Conservation (phyloP, 2,888 invertebrate genomes). For the Cremastinae sp. region DNA sequence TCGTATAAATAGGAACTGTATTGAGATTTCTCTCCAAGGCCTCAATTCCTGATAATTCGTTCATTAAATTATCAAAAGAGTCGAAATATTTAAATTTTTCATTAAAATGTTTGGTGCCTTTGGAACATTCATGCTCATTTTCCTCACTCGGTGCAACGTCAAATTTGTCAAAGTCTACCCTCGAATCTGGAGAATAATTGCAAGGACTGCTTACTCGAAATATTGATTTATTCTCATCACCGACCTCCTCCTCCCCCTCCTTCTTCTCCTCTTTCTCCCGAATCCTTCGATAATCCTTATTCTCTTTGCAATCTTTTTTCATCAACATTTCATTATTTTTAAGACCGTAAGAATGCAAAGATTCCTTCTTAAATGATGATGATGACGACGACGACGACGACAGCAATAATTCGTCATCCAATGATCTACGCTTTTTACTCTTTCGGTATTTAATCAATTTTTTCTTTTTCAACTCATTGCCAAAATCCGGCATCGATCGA, state of each 20-base stretch:
- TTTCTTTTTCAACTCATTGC: conserved; percentile 15
- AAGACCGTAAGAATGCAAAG: too few relatives aligned
- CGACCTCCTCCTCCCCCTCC: too few relatives aligned
- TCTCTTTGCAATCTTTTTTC: background rate
- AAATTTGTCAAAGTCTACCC: conserved; percentile 68
- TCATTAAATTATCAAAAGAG: conserved; percentile 50
- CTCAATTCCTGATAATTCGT: conserved; percentile 43
- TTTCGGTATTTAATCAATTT: conserved; percentile 15
- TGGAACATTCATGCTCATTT: conserved; percentile 35
- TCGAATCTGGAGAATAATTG: conserved; percentile 58
- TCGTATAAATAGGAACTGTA: conserved; percentile 77
- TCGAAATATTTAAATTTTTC: conserved; percentile 18
- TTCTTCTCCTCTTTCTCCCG: too few relatives aligned
- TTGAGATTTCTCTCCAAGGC: conserved; percentile 68
- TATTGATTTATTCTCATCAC: too few relatives aligned
- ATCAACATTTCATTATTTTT: background rate
- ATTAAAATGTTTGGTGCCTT: conserved; percentile 57
- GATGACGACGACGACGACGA: background rate
- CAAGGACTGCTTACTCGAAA: conserved; percentile 50
- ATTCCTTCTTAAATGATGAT: too few relatives aligned
- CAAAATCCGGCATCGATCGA: conserved; percentile 56
- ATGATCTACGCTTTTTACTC: conserved; percentile 43
- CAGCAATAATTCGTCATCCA: conserved; percentile 49
- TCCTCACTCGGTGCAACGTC: conserved; percentile 67
- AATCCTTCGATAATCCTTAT: conserved; percentile 31